Evolutionary conservation across 2,113 vertebrate genomes (phyloP).

Genomic region (Formicarius rufipectus): DNA sequence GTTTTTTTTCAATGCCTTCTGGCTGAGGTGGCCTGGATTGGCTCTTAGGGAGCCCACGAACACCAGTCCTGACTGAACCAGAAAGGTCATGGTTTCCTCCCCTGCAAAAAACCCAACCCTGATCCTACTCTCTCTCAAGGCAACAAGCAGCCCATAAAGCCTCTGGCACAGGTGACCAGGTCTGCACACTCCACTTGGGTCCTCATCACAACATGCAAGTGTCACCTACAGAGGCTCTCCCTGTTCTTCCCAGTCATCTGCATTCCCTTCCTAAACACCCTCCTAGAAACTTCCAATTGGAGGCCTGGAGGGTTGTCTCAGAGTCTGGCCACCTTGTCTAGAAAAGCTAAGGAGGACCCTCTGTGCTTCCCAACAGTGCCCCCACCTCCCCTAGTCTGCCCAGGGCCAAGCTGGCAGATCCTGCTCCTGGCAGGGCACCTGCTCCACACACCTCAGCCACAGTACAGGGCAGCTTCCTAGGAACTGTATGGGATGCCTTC

Average conservation of each 20-base stretch:
- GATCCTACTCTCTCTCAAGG: not conserved
- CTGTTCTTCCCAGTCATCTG: not conserved
- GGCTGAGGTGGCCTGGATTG: conserved; percentile 5
- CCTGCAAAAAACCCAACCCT: not conserved
- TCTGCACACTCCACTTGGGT: rapidly evolving
- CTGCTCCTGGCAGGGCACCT: not conserved
- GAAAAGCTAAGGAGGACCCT: not conserved
- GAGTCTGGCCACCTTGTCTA: not conserved
- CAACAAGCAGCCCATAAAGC: not conserved
- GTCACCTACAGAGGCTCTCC: not conserved
- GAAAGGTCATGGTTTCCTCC: not conserved
- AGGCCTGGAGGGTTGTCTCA: not conserved
- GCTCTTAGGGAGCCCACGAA: conserved; percentile 23
- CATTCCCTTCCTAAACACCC: not conserved
- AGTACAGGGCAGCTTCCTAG: not conserved
- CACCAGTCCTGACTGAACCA: conserved; percentile 28
- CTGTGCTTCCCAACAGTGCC: not conserved
- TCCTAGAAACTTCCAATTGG: not conserved
- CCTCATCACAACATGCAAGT: not conserved
- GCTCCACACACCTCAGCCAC: not conserved
- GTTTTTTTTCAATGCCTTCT: conserved; percentile 12
- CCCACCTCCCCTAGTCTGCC: rapidly evolving
- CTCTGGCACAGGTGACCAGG: not conserved
- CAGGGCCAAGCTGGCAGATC: not conserved
- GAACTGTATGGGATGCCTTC: not conserved